phyloP scores from a whole-genome alignment of 2,888 invertebrate species.

The Lasioglossum villosulum region DNA sequence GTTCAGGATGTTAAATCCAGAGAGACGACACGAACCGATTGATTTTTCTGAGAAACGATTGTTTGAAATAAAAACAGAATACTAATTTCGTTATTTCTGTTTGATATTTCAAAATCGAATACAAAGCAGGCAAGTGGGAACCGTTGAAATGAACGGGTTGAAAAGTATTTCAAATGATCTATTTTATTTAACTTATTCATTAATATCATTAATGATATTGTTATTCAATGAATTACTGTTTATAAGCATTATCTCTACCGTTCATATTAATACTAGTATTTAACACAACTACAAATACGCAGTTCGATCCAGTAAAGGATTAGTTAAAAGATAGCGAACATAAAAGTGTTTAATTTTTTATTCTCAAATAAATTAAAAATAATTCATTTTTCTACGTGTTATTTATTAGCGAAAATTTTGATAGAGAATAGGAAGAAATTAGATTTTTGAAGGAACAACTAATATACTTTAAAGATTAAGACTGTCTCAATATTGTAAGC shows the following conservation, averaged over 20 bases:
- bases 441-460: neutral
- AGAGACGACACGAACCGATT: conserved; percentile 25
- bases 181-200: conserved; percentile 30
- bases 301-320: neutral
- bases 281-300: conserved; percentile 20
- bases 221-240: conserved; percentile 28
- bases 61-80: conserved; percentile 9
- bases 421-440: conserved; percentile 6
- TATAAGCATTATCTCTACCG: conserved; percentile 26
- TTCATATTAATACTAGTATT: conserved; percentile 16
- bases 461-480: neutral
- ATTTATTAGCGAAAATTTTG: conserved; percentile 16
- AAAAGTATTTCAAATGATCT: conserved; percentile 17
- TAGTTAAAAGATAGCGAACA: neutral
- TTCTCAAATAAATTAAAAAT: neutral
- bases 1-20: conserved; percentile 55
- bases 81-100: neutral
- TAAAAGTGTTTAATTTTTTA: neutral
- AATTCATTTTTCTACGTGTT: conserved; percentile 11
- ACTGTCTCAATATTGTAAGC: conserved; percentile 4
- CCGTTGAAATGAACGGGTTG: conserved; percentile 1
- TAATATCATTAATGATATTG: conserved; percentile 27
- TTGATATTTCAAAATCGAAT: conserved; percentile 4
- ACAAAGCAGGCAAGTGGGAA: neutral
- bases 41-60: conserved; percentile 26